Base-by-base conservation (phyloP, 1,140 invertebrate genomes). In the Drosophila santomea region DNA sequence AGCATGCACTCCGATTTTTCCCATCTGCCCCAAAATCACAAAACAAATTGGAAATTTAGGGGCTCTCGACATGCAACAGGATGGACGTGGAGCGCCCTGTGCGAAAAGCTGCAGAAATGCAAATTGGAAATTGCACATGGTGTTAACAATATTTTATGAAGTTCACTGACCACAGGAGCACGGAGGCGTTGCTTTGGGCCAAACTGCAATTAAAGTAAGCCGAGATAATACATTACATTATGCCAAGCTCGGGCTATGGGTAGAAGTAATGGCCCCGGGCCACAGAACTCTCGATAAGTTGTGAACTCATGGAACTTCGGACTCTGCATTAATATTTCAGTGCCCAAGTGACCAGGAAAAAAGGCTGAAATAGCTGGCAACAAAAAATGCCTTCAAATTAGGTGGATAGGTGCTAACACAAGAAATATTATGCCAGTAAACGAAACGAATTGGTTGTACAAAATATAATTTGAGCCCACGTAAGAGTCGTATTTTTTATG, bases 401-500 rank as follows among this genome's bases (percentile, higher is more conserved):
- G 72, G 75, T 86, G 84, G 84, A 78, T 74, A 78, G 76, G 43
- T 86, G 78, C 61, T 81, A 57, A 36, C 36, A 51, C 38, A 68
- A 41, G 71, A 71, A 86, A 78, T 78, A 69, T 77, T 68, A 62
- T 74, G 54, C 50, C 38, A 14, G 8, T 7, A 4, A 36, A 35
- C 23, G 8, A 17, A 8, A 32, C 8, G 28, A n/a, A 68, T 51
- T 64, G 61, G 36, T 32, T 28, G 45, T 57, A 57, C 52, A 39
- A 15, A 59, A 57, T 51, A 66, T 64, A 66, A 74, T 63, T 55
- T 74, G 5, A 15, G 15, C 20, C 67, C 78, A 78, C 82, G 61
- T 71, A 71, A 69, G 71, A 61, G 79, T 69, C 74, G 72, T 88
- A 78, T 72, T 75, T 81, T 86, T 82, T 83, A 78, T 68, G 74